Base-by-base conservation (phyloP, 2,888 invertebrate genomes). In the Graphium colonna region DNA sequence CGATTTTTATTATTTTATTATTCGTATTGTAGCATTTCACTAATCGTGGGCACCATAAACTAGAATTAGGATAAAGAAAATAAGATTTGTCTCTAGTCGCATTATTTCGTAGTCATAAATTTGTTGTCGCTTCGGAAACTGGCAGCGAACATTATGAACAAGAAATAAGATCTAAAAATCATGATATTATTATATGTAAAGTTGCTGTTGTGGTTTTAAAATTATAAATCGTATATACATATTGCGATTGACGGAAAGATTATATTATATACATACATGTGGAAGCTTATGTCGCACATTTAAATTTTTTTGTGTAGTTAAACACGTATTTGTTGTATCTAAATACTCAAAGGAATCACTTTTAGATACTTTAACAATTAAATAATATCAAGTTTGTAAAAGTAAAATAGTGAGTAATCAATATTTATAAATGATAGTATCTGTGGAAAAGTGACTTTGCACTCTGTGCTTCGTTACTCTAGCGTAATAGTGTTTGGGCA, bases 31-130 rank as follows among this genome's bases (percentile, higher is more conserved):
- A 44, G 38, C 31, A 40, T 49, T 45, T 40, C 40, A 50, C 44
- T 54, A 40, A 45, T 50, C 50, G 33, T 50, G 50, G 46, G 50
- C 54, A 55, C 54, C 50, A 51, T 55, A 42, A 42, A 41, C 28
- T 55, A 50, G 54, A 16, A 17, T 41, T 51, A 55, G 54, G 36
- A 5, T 44, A 31, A 28, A 43, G n/a, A 47, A 46, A 40, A 47
- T 36, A 50, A 44, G 15, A 41, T 84, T 73, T 81, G 77, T 75
- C 69, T 87, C 87, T 87, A 87, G 87, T 87, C 87, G 81, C 78
- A 78, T 79, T 67, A 70, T 73, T 73, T 80, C 71, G 67, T 83
- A 83, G 81, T 83, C 77, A 79, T 85, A 82, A 70, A 58, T 77
- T 71, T 75, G 70, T 75, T 79, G 59, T 52, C 72, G 71, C 73